These are phyloP conservation scores for Pemphredon lugubris DNA, from an alignment of 2,888 invertebrate genomes.

Conservation along the genomic window DNA sequence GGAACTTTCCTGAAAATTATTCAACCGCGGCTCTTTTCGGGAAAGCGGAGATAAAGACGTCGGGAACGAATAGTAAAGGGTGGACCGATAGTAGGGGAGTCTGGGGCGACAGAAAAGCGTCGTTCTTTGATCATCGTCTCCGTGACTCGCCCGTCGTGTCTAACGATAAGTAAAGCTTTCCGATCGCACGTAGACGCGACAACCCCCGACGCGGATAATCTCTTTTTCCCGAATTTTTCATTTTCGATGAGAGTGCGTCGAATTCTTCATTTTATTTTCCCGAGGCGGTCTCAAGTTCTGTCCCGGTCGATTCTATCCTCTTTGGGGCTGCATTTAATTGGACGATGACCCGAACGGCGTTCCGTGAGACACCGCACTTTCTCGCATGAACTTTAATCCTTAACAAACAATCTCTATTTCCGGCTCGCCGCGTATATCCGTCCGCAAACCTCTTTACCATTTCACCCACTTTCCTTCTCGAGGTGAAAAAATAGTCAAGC, in stretches of 20 bases:
- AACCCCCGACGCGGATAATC: constrained; percentile 19
- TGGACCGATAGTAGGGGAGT: background rate
- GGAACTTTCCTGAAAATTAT: too few species aligned
- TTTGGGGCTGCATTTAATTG: constrained; percentile 18
- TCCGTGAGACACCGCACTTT: background rate
- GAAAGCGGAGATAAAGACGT: background rate
- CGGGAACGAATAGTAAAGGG: too few species aligned
- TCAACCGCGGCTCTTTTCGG: too few species aligned
- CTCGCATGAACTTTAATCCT: constrained; percentile 34
- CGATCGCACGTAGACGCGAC: constrained; percentile 5
- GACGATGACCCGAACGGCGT: constrained; percentile 12
- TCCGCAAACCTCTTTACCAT: too few species aligned
- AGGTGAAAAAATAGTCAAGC: too few species aligned
- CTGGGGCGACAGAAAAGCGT: background rate
- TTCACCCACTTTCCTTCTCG: too few species aligned
- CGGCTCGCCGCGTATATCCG: too few species aligned
- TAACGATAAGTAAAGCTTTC: constrained; percentile 31
- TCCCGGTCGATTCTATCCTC: too few species aligned
- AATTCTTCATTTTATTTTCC: background rate
- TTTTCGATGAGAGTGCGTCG: background rate
- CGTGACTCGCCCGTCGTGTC: constrained; percentile 7
- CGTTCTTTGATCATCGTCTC: constrained; percentile 8
- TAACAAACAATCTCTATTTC: too few species aligned
- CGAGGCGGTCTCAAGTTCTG: too few species aligned
- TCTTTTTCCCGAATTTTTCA: background rate